Evolutionary conservation across 2,113 vertebrate genomes (phyloP).

Genomic region (Leptobrachium ailaonicum): DNA sequence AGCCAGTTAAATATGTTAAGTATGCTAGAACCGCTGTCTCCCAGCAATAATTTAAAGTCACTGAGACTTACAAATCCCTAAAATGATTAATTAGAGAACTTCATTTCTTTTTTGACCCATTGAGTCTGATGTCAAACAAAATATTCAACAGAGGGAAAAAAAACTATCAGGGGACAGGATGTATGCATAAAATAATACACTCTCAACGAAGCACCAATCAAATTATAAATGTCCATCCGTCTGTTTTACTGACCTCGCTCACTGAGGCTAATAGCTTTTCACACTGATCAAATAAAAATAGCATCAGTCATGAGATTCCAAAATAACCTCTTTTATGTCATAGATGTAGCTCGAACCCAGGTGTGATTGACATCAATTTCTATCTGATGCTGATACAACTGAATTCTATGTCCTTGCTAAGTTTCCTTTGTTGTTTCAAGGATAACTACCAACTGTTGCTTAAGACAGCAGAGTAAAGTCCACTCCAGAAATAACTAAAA

Average conservation of each 20-base stretch:
- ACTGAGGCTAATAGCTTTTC: conserved; percentile 46
- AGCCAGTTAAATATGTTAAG: no score
- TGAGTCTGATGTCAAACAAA: conserved; percentile 19
- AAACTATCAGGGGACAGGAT: conserved; percentile 3
- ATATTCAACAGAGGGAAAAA: conserved; percentile 5
- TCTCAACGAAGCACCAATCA: conserved; percentile 25
- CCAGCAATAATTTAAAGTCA: conserved; percentile 21
- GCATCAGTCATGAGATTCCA: conserved; percentile 19
- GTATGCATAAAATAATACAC: conserved; percentile 28
- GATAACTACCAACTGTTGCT: neutral
- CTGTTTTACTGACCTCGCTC: conserved; percentile 35
- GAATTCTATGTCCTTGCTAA: conserved; percentile 5
- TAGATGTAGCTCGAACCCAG: conserved; percentile 19
- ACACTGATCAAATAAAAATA: conserved; percentile 44
- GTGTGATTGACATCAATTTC: conserved; percentile 32
- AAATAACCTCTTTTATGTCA: conserved; percentile 17
- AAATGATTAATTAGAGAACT: conserved; percentile 28
- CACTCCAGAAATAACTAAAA: neutral
- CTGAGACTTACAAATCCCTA: conserved; percentile 4
- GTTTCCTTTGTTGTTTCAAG: conserved; percentile 1
- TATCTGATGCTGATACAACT: neutral
- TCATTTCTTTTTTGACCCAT: conserved; percentile 33
- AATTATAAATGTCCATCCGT: conserved; percentile 44
- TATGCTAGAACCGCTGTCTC: neutral
- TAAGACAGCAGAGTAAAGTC: neutral